Evolutionary conservation across 37 sponge, comb jelly and placozoan species (phyloP), one percentile per base, ranked within the genome.

Genomic region (Hexactinellida sp.): DNA sequence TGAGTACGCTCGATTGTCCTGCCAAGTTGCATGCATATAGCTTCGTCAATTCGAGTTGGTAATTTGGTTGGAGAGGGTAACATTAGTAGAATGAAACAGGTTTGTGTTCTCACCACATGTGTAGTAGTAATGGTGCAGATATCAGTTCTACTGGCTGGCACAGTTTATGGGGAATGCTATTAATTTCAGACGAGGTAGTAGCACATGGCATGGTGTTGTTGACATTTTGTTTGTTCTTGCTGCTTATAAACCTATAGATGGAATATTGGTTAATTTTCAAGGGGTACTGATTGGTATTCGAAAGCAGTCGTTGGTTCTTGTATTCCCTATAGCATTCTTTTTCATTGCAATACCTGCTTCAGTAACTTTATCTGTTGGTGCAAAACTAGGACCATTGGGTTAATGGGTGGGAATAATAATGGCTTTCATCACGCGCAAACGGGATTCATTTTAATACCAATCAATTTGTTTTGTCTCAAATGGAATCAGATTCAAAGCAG

Each of bases 31-130:
- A 24, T 86, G 37, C 25, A 38, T 16, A 82, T 82, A 38, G 87
- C 87, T 38, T 5, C 82, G 10, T 82, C 51, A 39, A 76, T 87
- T 39, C 47, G 87, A 0, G 38, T 82, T 24, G 87, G 87, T 9
- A 82, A 83, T 87, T 39, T 82, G 21, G 35, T 87, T 34, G 87
- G 87, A 38, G 83, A 39, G 38, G 83, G 83, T 37, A n/a, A 63
- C 21, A n/a, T 63, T 63, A 63, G 30, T 25, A 63, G 30, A 63
- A n/a, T 63, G 76, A 63, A 63, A 63, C 3, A 63, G 76, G 30
- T 63, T 25, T 10, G 28, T 63, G 28, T 63, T 5, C 13, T 63
- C 1, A 63, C 76, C 5, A 63, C 76, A 25, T 10, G 1, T 7
- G 28, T 63, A 28, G 3, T 63, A 25, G 28, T 25, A 63, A 21